These are phyloP conservation scores for Pollimyrus isidori DNA, from an alignment of 2,113 vertebrate genomes.

Conservation along the genomic window DNA sequence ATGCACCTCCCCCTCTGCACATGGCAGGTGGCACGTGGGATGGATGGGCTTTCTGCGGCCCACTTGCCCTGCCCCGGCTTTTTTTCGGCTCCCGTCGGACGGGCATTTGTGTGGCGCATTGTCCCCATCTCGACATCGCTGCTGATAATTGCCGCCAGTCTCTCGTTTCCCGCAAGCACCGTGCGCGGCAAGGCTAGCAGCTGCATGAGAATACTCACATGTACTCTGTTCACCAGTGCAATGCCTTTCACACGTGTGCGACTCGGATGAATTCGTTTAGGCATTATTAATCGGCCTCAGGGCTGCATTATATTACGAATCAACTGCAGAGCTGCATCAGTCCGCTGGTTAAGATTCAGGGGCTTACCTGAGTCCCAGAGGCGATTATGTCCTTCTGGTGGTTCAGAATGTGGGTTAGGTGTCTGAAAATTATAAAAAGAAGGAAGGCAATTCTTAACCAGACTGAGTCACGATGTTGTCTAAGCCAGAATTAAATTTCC, in stretches of 20 bases:
- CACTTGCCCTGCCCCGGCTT: neutral
- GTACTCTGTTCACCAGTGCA: neutral
- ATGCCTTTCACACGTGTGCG: neutral
- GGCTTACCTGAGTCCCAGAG: neutral
- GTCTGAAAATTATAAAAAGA: neutral
- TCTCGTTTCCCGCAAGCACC: neutral
- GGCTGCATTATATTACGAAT: neutral
- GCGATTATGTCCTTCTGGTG: neutral
- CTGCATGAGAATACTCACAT: neutral
- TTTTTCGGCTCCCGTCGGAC: conserved; percentile 36
- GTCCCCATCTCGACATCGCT: neutral
- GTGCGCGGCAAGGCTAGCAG: neutral
- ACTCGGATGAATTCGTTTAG: neutral
- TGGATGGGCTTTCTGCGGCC: neutral
- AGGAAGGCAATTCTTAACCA: neutral
- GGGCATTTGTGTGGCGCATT: conserved; percentile 28
- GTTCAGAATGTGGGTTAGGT: neutral
- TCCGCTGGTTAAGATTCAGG: neutral
- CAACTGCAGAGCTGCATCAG: neutral
- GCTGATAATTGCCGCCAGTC: neutral
- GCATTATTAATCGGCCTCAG: neutral
- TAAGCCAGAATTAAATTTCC: neutral
- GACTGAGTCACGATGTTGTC: neutral
- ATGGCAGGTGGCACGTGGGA: neutral
- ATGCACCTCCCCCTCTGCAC: conserved; percentile 30